Evolutionary conservation across 2,113 vertebrate genomes (phyloP), one percentile per base, ranked within the genome.

Genomic region (Syngnathus floridae): DNA sequence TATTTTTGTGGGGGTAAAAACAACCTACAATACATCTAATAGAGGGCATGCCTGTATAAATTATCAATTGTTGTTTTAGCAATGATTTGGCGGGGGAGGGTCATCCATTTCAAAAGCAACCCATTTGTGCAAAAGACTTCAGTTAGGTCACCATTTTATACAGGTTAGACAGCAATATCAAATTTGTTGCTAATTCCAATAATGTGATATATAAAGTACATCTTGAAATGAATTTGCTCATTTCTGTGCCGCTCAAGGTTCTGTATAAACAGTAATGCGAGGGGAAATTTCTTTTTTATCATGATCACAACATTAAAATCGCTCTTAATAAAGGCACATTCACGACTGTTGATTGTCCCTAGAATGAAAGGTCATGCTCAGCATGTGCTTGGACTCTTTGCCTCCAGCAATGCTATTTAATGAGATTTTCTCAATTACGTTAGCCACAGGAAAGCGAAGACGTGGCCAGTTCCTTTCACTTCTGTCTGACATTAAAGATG

Each of bases 291-390:
- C 65, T 54, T 77, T 77, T 67, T 60, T 63, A 74, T 71, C 67
- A 19, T 74, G 76, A 86, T 73, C 74, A 76, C 74, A 78, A 74
- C 69, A 85, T 76, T 75, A 72, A 78, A 85, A 86, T 62, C 65
- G 35, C 51, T 21, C 66, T 70, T 75, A 84, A 78, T 80, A 80
- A 82, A 87, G 26, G 37, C 75, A 71, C 65, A 60, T 70, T 67
- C 71, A 46, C 67, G 76, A 62, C 51, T 78, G 73, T 75, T 88
- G 84, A 90, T 82, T 83, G 73, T 61, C 69, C 75, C 66, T 64
- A 63, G 78, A 75, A 85, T 78, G 61, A 86, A 87, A 86, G 80
- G 78, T 87, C 80, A 83, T 48, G 48, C 71, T 67, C 68, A 55
- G 78, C 76, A 41, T 77, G 78, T 69, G 67, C 72, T 61, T 67